A percentile compares a stretch with the other conserved stretches of the same genome.
These are phyloP conservation scores for Garra rufa DNA, from an alignment of 2,113 vertebrate species.

Conservation along the genomic window DNA sequence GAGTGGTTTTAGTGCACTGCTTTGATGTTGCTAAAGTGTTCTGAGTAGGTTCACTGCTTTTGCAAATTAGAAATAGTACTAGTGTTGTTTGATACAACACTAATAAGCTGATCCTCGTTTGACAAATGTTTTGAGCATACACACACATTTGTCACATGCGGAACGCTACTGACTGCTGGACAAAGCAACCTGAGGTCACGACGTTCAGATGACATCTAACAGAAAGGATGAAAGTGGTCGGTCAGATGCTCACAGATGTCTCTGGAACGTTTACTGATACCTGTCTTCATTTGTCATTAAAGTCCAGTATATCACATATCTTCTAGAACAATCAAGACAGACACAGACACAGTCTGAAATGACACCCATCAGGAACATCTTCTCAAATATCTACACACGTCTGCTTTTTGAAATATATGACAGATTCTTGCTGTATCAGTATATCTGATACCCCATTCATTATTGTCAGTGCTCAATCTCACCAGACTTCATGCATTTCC, in stretches of 20 bases:
- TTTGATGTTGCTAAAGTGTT: background rate
- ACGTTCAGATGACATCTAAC: constrained; percentile 13
- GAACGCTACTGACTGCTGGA: constrained; percentile 1
- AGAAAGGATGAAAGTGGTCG: constrained; percentile 20
- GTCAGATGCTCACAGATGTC: constrained; percentile 21
- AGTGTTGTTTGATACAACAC: background rate
- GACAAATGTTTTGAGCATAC: background rate
- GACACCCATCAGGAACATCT: background rate
- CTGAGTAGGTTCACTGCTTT: too few relatives aligned
- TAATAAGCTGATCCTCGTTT: constrained; percentile 3
- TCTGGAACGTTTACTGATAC: background rate
- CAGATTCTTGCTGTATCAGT: background rate
- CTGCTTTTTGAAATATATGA: background rate
- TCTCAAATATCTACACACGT: background rate
- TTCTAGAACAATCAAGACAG: constrained; percentile 7
- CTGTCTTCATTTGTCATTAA: constrained; percentile 44
- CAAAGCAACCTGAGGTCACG: background rate
- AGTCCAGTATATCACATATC: background rate
- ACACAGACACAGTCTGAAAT: background rate
- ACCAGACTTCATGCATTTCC: background rate
- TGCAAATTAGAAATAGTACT: background rate
- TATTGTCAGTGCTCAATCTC: background rate
- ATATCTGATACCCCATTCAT: background rate
- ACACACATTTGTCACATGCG: background rate
- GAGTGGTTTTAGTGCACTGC: too few relatives aligned